phyloP scores from a whole-genome alignment of 2,113 vertebrate genomes.

The Rallus limicola region DNA sequence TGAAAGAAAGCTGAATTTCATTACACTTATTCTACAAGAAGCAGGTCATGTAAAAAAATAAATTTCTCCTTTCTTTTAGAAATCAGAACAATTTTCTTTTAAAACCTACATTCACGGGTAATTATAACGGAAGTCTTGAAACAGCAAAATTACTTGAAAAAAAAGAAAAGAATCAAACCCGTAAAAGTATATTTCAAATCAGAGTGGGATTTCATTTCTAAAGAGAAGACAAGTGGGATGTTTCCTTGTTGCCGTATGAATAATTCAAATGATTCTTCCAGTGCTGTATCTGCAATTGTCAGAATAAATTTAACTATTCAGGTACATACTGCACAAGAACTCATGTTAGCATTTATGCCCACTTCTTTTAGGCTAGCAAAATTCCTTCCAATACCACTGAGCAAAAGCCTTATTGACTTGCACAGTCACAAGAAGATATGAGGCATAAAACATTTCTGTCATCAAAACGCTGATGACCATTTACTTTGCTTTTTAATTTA shows the following conservation, averaged over 20 bases:
- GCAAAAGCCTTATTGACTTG: not conserved
- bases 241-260: conserved; percentile 68
- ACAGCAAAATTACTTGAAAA: conserved; percentile 29
- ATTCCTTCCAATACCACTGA: not conserved
- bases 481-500: not conserved
- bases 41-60: conserved; percentile 4
- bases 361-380: not conserved
- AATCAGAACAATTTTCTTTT: conserved; percentile 28
- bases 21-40: conserved; percentile 52
- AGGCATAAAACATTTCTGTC: not conserved
- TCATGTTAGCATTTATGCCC: conserved; percentile 36
- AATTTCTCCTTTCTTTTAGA: conserved; percentile 34
- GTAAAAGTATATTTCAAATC: conserved; percentile 46
- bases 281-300: conserved; percentile 36
- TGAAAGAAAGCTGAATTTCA: conserved; percentile 74
- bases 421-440: not conserved
- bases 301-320: conserved; percentile 60
- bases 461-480: not conserved
- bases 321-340: conserved; percentile 28
- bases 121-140: conserved; percentile 24
- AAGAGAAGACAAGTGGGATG: conserved; percentile 50
- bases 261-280: conserved; percentile 67
- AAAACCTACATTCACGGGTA: not conserved
- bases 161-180: not conserved
- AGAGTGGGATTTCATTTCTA: conserved; percentile 45